A percentile compares a stretch with the other conserved stretches of the same genome.
phyloP scores from a whole-genome alignment of 53 echinoderm and acorn worm genomes.

The Echinometra lucunter region DNA sequence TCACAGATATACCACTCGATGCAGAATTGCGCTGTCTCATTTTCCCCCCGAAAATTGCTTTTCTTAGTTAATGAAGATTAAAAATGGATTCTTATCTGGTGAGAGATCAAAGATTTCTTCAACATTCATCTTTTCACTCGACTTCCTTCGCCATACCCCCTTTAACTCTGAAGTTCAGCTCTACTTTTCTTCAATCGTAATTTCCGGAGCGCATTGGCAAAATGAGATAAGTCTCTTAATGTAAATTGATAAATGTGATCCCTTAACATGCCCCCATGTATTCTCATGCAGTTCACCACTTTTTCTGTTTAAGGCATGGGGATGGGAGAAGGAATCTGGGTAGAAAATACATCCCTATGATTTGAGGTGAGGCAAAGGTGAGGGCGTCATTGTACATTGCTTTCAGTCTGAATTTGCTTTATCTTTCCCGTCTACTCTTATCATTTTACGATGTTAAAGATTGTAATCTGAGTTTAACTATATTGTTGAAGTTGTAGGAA shows the following conservation, averaged over 20 bases:
- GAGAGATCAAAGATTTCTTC: conserved; percentile 20
- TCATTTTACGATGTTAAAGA: not conserved
- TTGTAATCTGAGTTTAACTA: conserved; percentile 7
- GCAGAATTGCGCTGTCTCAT: not conserved
- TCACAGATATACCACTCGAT: not conserved
- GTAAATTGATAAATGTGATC: conserved; percentile 27
- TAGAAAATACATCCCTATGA: not conserved
- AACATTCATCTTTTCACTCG: not conserved
- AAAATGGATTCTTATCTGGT: not conserved
- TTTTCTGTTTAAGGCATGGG: not conserved
- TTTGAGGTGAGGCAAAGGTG: conserved; percentile 15
- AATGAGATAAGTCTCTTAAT: conserved; percentile 35
- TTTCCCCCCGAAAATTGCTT: not conserved
- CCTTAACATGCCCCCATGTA: conserved; percentile 27
- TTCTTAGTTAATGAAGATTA: not conserved
- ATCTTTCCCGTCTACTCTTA: not conserved
- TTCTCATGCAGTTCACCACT: conserved; percentile 2
- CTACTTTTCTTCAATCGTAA: conserved; percentile 46
- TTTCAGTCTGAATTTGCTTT: not conserved
- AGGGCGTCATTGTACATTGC: conserved; percentile 17
- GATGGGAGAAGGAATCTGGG: not conserved
- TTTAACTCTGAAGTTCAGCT: conserved; percentile 25
- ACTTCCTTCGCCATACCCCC: not conserved
- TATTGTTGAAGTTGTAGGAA: not conserved
- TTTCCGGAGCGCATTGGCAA: conserved; percentile 42